These are phyloP conservation scores for Danaus melanippus DNA, from an alignment of 1,140 invertebrate genomes.

Conservation along the genomic window DNA sequence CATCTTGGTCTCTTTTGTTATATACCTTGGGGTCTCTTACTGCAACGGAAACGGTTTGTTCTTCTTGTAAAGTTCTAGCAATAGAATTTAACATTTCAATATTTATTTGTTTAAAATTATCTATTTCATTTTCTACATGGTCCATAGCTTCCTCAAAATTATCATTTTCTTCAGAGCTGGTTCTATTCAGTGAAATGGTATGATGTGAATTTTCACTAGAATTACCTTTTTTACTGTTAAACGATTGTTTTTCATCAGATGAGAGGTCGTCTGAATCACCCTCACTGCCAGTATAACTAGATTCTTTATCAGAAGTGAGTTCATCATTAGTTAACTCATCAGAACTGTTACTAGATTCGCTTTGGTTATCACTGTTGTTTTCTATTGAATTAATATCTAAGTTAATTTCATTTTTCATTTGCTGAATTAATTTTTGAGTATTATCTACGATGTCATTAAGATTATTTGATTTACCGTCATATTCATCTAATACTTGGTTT, in stretches of 20 bases:
- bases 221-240: slow-evolving; percentile 35
- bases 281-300: slow-evolving; percentile 64
- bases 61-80: slow-evolving; percentile 54
- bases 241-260: slow-evolving; percentile 54
- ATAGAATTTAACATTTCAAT: slow-evolving; percentile 59
- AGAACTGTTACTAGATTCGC: slow-evolving; percentile 63
- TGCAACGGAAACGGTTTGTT: slow-evolving; percentile 38
- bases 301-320: slow-evolving; percentile 68
- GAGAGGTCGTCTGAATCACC: slow-evolving; percentile 47
- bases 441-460: slow-evolving; percentile 73
- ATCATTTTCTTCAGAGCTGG: slow-evolving; percentile 69
- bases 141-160: slow-evolving; percentile 68
- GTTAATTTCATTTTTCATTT: slow-evolving; percentile 76
- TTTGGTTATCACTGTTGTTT: slow-evolving; percentile 57
- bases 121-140: slow-evolving; percentile 53
- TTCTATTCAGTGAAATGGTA: slow-evolving; percentile 45
- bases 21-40: slow-evolving; percentile 20
- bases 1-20: slow-evolving; percentile 29
- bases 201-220: slow-evolving; percentile 26
- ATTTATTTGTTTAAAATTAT: slow-evolving; percentile 51
- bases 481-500: slow-evolving; percentile 1
- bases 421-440: slow-evolving; percentile 74
- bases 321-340: slow-evolving; percentile 42
- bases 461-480: slow-evolving; percentile 59
- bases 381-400: slow-evolving; percentile 73